A percentile compares a stretch with the other conserved stretches of the same genome.
Evolutionary conservation across 2,797 vertebrate species (phyloP).

Genomic region (Cottoperca gobio): DNA sequence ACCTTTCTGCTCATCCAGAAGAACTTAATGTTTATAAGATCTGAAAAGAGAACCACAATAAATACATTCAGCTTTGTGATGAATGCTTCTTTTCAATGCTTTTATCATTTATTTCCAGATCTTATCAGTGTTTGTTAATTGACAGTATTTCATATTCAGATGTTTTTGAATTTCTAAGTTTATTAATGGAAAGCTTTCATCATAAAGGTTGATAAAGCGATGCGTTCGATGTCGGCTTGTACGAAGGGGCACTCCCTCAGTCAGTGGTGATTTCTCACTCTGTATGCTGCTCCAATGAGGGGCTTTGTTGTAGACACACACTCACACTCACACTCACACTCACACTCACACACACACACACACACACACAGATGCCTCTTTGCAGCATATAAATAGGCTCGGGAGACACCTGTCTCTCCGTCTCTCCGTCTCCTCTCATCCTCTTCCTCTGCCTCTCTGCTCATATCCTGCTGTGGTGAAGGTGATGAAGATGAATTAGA

Average conservation of each 20-base stretch:
- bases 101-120: neutral
- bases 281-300: conserved; percentile 46
- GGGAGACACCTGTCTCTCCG: conserved; percentile 54
- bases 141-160: conserved; percentile 14
- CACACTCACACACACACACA: conserved; percentile 33
- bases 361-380: conserved; percentile 22
- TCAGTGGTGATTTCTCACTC: conserved; percentile 50
- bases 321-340: conserved; percentile 33
- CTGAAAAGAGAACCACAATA: neutral
- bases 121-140: neutral
- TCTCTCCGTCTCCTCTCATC: conserved; percentile 49
- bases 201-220: conserved; percentile 42
- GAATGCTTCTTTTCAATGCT: neutral
- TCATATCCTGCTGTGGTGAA: conserved; percentile 58
- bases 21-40: neutral
- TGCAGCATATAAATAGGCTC: conserved; percentile 54
- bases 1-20: neutral
- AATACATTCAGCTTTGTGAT: neutral
- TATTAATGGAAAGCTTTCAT: too few relatives aligned
- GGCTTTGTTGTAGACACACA: conserved; percentile 33
- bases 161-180: too few relatives aligned
- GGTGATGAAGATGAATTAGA: conserved; percentile 76
- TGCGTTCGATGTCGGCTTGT: conserved; percentile 29
- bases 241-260: conserved; percentile 38
- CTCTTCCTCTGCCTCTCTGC: conserved; percentile 36